phyloP scores from a whole-genome alignment of 30 jellyfish, hydroid and myxozoan genomes.

The Turritopsis rubra region DNA sequence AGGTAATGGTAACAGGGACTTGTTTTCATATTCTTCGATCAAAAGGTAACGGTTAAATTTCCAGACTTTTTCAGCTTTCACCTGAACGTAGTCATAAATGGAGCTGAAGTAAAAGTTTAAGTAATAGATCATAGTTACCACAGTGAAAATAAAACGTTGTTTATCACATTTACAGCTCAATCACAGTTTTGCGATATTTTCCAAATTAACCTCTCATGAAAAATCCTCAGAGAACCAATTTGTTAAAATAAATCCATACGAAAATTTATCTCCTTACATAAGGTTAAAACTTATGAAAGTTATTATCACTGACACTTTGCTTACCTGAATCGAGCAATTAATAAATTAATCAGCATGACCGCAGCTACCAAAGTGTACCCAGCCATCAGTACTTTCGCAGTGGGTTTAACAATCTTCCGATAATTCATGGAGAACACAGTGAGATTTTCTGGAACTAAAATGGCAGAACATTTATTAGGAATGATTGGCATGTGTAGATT shows the following conservation, averaged over 20 bases:
- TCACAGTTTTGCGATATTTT: neutral
- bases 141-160: too few relatives aligned
- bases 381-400: neutral
- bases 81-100: neutral
- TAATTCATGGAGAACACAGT: neutral
- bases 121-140: too few relatives aligned
- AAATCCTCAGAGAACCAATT: neutral
- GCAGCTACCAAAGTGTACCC: neutral
- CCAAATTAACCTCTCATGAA: neutral
- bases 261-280: too few relatives aligned
- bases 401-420: neutral
- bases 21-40: constrained; percentile 7
- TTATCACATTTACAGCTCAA: too few relatives aligned
- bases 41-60: neutral
- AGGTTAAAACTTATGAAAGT: too few relatives aligned
- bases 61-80: neutral
- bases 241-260: too few relatives aligned
- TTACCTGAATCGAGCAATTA: constrained; percentile 2
- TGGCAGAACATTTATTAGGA: neutral
- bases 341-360: neutral
- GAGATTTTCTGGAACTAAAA: neutral
- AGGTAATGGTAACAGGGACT: neutral
- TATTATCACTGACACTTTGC: neutral
- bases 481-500: neutral
- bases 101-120: too few relatives aligned